Base-by-base conservation (phyloP, 2,888 invertebrate genomes). In the Gryllus longicercus region DNA sequence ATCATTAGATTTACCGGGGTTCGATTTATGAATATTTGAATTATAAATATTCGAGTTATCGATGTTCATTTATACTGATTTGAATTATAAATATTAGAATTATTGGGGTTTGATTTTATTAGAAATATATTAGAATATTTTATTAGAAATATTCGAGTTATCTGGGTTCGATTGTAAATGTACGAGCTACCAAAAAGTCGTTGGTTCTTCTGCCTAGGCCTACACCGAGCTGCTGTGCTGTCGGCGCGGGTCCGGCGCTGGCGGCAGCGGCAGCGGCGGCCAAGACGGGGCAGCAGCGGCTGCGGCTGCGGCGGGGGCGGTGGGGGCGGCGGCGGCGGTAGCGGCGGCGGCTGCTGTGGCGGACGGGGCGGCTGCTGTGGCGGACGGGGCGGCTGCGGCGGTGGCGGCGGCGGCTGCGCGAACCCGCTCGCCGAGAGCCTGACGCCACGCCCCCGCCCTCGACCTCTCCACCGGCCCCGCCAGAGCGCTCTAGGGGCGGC, bases 1-100 rank as follows among this genome's bases (percentile, higher is more conserved):
- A 38, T 2, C 2, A 38, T 3, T 38, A 0, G 8, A 38, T 0
- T 38, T 8, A 8, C 5, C 0, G 8, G 1, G 5, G 0, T 38
- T 38, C 8, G 38, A 8, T 38, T 5, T 38, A 38, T 38, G 0
- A 8, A 38, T 4, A 8, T 38, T 38, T n/a, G 38, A 38, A 5
- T 38, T 38, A 38, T 38, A 5, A 5, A 8, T 0, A 8, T 38
- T 38, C 38, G 38, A 8, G 0, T 38, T 8, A 38, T 38, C 0
- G 8, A 8, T 0, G 38, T 38, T 38, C 1, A 21, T 38, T 3
- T 3, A 3, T 25, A 25, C 2, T 25, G 25, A 2, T 2, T 25
- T 3, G 2, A 3, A 25, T 25, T 25, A 25, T 25, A 25, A 25
- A 25, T 38, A 38, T 38, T 38, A 5, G 38, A 38, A 8, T 38